These are phyloP conservation scores for Apotomis turbidana DNA, from an alignment of 2,888 invertebrate species.

Conservation along the genomic window DNA sequence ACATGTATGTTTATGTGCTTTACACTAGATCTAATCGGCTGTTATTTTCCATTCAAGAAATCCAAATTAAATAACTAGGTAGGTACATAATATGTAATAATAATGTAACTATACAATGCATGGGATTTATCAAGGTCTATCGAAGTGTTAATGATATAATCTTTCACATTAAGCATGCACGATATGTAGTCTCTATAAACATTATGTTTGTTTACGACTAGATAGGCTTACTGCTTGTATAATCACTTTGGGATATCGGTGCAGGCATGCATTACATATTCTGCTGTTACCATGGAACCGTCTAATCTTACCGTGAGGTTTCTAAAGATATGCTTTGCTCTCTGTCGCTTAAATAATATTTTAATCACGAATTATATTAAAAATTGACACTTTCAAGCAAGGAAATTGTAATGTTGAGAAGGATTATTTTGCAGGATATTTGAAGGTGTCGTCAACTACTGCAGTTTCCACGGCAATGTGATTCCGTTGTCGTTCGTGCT, in stretches of 20 bases:
- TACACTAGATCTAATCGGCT: not conserved
- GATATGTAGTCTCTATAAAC: not conserved
- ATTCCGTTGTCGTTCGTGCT: constrained; percentile 97
- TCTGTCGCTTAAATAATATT: not conserved
- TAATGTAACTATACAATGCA: not conserved
- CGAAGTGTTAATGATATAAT: not conserved
- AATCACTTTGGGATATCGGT: no score
- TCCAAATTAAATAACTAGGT: no score
- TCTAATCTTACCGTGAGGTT: no score
- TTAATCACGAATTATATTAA: not conserved
- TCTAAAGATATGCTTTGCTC: not conserved
- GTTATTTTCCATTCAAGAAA: no score
- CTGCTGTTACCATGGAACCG: no score
- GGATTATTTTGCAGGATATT: constrained; percentile 85
- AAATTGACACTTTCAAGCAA: not conserved
- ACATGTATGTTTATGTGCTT: not conserved
- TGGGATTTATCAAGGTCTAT: not conserved
- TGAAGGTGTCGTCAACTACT: constrained; percentile 92
- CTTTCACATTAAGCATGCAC: not conserved
- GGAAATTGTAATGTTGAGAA: not conserved
- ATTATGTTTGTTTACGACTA: not conserved
- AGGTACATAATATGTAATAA: not conserved
- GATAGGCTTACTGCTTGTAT: not conserved
- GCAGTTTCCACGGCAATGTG: constrained; percentile 92
- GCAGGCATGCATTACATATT: no score